Conservation (phyloP, 2,113 vertebrate genomes). For the Brachyhypopomus occidentalis region DNA sequence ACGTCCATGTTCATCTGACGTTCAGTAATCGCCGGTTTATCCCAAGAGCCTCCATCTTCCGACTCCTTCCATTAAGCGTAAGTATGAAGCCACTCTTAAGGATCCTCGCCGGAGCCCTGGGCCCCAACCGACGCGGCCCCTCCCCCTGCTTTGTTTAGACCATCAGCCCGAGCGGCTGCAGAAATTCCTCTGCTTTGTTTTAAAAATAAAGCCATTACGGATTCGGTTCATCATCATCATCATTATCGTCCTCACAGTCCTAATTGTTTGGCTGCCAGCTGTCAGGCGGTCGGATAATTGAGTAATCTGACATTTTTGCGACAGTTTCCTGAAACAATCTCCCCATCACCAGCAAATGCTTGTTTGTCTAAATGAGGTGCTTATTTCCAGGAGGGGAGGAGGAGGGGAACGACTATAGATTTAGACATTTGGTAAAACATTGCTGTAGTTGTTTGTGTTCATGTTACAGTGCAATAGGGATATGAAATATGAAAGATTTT, state of each 20-base stretch:
- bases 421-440: slow-evolving; percentile 25
- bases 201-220: slow-evolving; percentile 72
- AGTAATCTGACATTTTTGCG: slow-evolving; percentile 76
- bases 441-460: neutral
- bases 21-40: no score
- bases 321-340: slow-evolving; percentile 63
- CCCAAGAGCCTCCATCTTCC: no score
- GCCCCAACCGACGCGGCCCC: no score
- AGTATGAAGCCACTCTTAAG: no score
- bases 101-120: no score
- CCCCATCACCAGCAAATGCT: slow-evolving; percentile 57
- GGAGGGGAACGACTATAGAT: slow-evolving; percentile 29
- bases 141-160: neutral
- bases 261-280: slow-evolving; percentile 80
- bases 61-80: no score
- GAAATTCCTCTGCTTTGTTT: slow-evolving; percentile 57
- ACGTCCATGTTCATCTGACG: no score
- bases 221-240: slow-evolving; percentile 75
- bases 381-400: slow-evolving; percentile 45
- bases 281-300: slow-evolving; percentile 74
- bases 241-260: slow-evolving; percentile 75
- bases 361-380: slow-evolving; percentile 54
- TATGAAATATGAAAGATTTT: neutral
- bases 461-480: neutral
- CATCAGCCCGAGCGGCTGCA: slow-evolving; percentile 6